These are phyloP conservation scores for Etheostoma cragini DNA, from an alignment of 2,113 vertebrate genomes.

Conservation along the genomic window DNA sequence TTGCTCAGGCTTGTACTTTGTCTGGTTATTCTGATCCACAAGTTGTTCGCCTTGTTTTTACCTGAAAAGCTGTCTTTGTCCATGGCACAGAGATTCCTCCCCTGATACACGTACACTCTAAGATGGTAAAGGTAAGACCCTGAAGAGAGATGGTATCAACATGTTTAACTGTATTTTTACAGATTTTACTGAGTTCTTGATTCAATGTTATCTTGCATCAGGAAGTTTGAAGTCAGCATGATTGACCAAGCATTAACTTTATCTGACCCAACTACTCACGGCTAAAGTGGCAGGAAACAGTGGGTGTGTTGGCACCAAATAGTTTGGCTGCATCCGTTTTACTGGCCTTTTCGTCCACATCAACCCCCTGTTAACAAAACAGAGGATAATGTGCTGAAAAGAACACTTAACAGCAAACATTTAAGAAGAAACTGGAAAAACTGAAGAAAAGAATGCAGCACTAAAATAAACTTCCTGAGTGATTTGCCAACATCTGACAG, in stretches of 20 bases:
- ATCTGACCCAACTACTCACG: slow-evolving; percentile 84
- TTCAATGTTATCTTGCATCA: slow-evolving; percentile 23
- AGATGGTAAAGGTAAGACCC: slow-evolving; percentile 91
- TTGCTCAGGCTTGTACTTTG: not conserved
- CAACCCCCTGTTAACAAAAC: slow-evolving; percentile 86
- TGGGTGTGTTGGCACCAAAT: slow-evolving; percentile 96
- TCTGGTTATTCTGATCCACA: not conserved
- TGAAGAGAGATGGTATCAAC: slow-evolving; percentile 70
- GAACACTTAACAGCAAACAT: not conserved
- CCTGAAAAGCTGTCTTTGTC: slow-evolving; percentile 99
- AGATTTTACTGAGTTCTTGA: not conserved
- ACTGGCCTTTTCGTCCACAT: slow-evolving; percentile 88
- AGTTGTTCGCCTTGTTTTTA: slow-evolving; percentile 66
- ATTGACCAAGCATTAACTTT: slow-evolving; percentile 35
- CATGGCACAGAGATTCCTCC: slow-evolving; percentile 92
- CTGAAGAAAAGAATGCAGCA: slow-evolving; percentile 18
- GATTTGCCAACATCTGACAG: slow-evolving; percentile 29
- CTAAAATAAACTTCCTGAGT: slow-evolving; percentile 24
- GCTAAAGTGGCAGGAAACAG: slow-evolving; percentile 93
- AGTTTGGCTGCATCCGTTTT: slow-evolving; percentile 85
- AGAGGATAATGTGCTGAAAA: not conserved
- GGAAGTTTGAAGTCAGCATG: slow-evolving; percentile 59
- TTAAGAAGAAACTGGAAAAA: not conserved
- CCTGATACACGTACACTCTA: slow-evolving; percentile 96
- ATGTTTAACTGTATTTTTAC: not conserved